Evolutionary conservation across 2,113 vertebrate genomes (phyloP).

Genomic region (Himantopus leucocephalus): DNA sequence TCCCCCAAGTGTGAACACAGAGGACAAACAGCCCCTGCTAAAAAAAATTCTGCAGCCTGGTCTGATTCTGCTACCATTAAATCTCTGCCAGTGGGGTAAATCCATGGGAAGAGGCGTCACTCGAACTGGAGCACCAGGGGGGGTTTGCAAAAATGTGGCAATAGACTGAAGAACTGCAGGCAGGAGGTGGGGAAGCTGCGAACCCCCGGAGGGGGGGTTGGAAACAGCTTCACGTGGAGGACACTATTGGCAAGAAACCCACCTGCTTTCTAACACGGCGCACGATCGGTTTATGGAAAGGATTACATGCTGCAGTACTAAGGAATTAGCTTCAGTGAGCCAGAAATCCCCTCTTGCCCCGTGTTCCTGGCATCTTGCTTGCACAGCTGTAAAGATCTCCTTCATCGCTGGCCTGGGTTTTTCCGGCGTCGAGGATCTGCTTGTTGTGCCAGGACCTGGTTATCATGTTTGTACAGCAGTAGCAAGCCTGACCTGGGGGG

Average conservation of each 20-base stretch:
- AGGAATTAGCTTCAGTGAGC: neutral
- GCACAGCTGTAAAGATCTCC: neutral
- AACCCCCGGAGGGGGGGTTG: fast-evolving
- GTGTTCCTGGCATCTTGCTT: neutral
- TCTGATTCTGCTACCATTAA: neutral
- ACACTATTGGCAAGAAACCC: neutral
- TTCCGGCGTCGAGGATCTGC: fast-evolving
- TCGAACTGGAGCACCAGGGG: neutral
- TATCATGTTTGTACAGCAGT: neutral
- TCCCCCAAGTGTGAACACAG: neutral
- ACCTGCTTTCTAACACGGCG: neutral
- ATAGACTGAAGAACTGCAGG: neutral
- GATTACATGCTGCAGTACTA: neutral
- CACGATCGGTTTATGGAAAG: neutral
- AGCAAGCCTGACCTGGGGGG: neutral
- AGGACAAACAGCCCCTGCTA: neutral
- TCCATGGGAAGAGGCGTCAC: neutral
- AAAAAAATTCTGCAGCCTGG: neutral
- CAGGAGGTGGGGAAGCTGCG: neutral
- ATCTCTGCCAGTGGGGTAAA: neutral
- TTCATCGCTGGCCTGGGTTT: neutral
- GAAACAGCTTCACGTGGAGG: neutral
- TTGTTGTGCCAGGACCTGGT: neutral
- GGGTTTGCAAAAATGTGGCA: neutral
- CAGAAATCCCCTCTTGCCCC: neutral